These are phyloP conservation scores for Thunnus maccoyii DNA, from an alignment of 2,113 vertebrate species.

Conservation along the genomic window DNA sequence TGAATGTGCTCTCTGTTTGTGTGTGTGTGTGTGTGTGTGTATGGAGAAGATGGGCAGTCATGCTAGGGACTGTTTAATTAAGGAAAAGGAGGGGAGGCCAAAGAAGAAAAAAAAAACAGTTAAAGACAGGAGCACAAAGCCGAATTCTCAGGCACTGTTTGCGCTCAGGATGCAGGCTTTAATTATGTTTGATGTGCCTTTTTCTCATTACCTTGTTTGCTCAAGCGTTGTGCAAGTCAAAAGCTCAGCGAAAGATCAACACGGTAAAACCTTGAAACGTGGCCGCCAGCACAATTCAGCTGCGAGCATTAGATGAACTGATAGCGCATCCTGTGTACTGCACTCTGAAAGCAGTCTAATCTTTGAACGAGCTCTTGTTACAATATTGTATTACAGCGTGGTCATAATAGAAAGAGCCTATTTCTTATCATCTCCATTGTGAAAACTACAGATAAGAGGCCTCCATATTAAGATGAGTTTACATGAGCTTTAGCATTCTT, in stretches of 20 bases:
- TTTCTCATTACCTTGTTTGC: slow-evolving; percentile 83
- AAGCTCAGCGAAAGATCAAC: slow-evolving; percentile 78
- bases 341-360: slow-evolving; percentile 50
- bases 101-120: slow-evolving; percentile 34
- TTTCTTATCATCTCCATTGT: slow-evolving; percentile 33
- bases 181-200: slow-evolving; percentile 81
- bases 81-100: slow-evolving; percentile 66
- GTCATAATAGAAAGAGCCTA: slow-evolving; percentile 12
- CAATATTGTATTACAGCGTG: slow-evolving; percentile 37
- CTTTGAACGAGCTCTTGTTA: slow-evolving; percentile 65
- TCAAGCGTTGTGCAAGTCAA: slow-evolving; percentile 69
- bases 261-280: slow-evolving; percentile 59
- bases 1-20: slow-evolving; percentile 3
- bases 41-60: slow-evolving; percentile 42
- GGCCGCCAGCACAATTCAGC: slow-evolving; percentile 37
- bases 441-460: slow-evolving; percentile 8
- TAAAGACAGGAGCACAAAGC: slow-evolving; percentile 70
- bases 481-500: not conserved
- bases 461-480: not conserved
- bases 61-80: slow-evolving; percentile 59
- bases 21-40: slow-evolving; percentile 1
- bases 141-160: slow-evolving; percentile 72
- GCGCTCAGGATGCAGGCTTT: slow-evolving; percentile 67
- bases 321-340: slow-evolving; percentile 54
- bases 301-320: slow-evolving; percentile 49